These are phyloP conservation scores for Copsychus sechellarum DNA, from an alignment of 2,113 vertebrate genomes.

Conservation along the genomic window DNA sequence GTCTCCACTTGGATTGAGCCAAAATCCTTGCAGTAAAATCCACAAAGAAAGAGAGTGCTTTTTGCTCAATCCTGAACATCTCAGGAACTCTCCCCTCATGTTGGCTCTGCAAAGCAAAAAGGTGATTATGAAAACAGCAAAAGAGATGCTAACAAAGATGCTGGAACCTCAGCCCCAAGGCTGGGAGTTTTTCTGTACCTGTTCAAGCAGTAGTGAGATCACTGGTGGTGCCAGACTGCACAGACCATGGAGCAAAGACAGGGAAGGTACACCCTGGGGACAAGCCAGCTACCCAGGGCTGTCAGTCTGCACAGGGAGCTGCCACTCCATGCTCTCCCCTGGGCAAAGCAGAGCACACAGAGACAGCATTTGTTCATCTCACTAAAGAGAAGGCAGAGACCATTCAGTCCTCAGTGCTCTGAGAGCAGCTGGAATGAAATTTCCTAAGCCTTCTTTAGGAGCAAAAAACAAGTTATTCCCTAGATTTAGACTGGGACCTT, in stretches of 20 bases:
- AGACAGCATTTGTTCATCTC: not conserved
- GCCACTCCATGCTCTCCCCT: not conserved
- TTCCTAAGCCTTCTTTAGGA: not conserved
- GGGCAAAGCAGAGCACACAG: not conserved
- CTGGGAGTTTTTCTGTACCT: not conserved
- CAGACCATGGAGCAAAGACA: accelerated
- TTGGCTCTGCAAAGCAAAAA: not conserved
- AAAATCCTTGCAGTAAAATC: not conserved
- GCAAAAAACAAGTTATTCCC: not conserved
- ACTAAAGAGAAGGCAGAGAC: not conserved
- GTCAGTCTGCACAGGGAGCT: not conserved
- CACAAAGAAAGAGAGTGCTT: not conserved
- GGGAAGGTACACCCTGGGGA: not conserved
- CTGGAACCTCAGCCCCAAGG: not conserved
- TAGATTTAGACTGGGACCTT: not conserved
- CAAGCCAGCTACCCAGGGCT: not conserved
- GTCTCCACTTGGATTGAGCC: not conserved
- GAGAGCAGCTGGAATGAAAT: not conserved
- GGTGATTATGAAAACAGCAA: not conserved
- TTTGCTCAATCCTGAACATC: not conserved
- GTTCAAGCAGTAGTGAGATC: not conserved
- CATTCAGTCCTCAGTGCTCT: not conserved
- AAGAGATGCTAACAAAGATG: not conserved
- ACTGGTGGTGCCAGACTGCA: not conserved
- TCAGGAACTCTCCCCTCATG: not conserved